phyloP scores from a whole-genome alignment of 2,888 invertebrate genomes.

The Onchidella celtica region DNA sequence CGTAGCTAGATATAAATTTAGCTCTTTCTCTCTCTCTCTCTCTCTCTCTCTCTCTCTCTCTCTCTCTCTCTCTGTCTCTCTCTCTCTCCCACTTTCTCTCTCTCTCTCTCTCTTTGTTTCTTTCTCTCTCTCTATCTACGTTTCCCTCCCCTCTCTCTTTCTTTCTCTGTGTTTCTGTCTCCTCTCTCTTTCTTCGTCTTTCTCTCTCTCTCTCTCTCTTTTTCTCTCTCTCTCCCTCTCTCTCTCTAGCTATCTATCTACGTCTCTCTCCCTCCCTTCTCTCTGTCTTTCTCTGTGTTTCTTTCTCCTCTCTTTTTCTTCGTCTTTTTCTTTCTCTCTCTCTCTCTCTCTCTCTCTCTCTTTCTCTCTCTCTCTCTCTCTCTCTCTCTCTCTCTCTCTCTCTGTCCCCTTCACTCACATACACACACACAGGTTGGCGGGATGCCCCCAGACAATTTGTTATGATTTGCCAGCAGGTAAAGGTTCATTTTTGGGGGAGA shows the following conservation, averaged over 20 bases:
- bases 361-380: no score
- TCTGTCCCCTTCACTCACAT: no score
- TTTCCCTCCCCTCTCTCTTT: no score
- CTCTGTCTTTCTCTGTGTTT: not conserved
- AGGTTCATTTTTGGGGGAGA: no score
- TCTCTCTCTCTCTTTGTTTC: not conserved
- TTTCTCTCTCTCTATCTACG: not conserved
- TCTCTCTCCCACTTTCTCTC: not conserved
- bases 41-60: not conserved
- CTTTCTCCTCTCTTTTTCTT: not conserved
- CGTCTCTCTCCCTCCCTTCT: conserved; percentile 10
- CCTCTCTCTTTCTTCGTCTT: not conserved
- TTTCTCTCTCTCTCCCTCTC: conserved; percentile 24
- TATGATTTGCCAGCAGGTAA: no score
- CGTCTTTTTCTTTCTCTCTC: not conserved
- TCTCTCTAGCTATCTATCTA: not conserved
- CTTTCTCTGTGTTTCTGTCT: not conserved
- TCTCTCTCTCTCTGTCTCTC: not conserved
- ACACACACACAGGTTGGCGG: no score
- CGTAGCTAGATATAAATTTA: no score
- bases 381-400: no score
- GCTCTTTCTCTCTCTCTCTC: not conserved
- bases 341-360: not conserved
- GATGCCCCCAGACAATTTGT: no score
- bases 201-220: conserved; percentile 24